Evolutionary conservation across 2,797 vertebrate genomes (phyloP), one percentile per base, ranked within the genome.

Genomic region (Leuciscus waleckii): DNA sequence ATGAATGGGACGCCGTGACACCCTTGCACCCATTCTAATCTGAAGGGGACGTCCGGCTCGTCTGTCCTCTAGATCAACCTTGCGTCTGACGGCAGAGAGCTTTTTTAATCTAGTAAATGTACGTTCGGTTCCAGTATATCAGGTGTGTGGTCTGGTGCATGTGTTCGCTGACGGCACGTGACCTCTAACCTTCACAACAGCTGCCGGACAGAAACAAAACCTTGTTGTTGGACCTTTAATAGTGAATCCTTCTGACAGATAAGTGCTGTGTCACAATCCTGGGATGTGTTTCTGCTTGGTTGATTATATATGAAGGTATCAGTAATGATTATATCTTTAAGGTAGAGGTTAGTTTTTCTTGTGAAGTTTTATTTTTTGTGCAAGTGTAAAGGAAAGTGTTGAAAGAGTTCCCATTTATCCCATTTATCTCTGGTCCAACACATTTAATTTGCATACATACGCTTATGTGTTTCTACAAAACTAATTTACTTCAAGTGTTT

Each of bases 81-180:
- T 61, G 83, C 5, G 21, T 49, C 65, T 79, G 51, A 32, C 65
- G 14, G 51, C 37, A 78, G 83, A 46, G 83, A 77, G 70, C 58
- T 37, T 26, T 78, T 88, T 76, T 82, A 88, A 88, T 88, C 85
- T 79, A 35, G 39, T 78, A 81, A 84, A 56, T 84, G 89, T 68
- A 17, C 9, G 39, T 49, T 63, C 16, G 32, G 39, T 37, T 51
- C 81, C 29, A 17, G 63, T 54, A 80, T 54, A 76, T 79, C 43
- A 46, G 39, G 37, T 86, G 71, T 79, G 76, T 77, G 78, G 19
- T 65, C 26, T 21, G n/a, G n/a, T 65, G 73, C 80, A 68, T 86
- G 83, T 85, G 49, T 73, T 74, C 32, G 7, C 54, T 80, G 82
- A n/a, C 2, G 7, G 37, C 49, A 6, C 14, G 1, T 35, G 65